These are phyloP conservation scores for Sakesphorus luctuosus DNA, from an alignment of 2,113 vertebrate genomes.

Conservation along the genomic window DNA sequence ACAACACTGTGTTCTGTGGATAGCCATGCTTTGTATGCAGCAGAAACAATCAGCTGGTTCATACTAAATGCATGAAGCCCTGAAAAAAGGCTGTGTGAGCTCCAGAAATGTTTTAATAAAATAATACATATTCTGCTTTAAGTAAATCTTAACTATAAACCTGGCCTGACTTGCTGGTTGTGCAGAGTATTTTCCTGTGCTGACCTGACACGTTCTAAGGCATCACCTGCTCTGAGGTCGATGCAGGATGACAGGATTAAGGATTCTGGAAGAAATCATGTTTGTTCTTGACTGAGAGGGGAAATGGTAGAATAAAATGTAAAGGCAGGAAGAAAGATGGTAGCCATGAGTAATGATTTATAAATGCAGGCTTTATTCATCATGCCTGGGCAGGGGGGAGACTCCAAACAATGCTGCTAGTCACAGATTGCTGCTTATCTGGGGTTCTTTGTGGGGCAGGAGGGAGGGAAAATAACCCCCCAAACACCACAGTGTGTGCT, in stretches of 20 bases:
- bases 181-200: neutral
- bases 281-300: slow-evolving; percentile 35
- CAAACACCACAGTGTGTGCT: neutral
- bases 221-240: neutral
- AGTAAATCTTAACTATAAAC: neutral
- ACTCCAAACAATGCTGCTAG: neutral
- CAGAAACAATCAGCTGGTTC: neutral
- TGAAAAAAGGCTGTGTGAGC: neutral
- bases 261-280: neutral
- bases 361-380: neutral
- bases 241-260: slow-evolving; percentile 15
- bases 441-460: neutral
- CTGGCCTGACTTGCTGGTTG: neutral
- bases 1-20: neutral
- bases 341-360: neutral
- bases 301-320: neutral
- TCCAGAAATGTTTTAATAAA: neutral
- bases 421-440: neutral
- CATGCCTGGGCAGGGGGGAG: neutral
- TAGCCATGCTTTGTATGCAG: neutral
- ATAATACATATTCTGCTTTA: neutral
- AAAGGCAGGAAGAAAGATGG: neutral
- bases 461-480: neutral
- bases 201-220: slow-evolving; percentile 6
- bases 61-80: neutral